These are phyloP conservation scores for Tinea semifulvella DNA, from an alignment of 2,888 invertebrate genomes.

Conservation along the genomic window DNA sequence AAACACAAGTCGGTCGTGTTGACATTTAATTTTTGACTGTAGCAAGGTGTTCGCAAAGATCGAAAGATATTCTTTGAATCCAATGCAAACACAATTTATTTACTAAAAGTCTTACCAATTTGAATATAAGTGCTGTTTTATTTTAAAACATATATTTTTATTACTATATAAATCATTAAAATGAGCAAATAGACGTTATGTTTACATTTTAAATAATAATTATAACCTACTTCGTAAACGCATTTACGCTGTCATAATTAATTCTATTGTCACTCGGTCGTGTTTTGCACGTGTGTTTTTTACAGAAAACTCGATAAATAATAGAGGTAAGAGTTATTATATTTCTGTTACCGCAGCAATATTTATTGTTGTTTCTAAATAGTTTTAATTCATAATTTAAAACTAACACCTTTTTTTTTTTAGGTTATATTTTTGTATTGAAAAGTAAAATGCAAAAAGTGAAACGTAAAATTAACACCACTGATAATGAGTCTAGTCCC, in stretches of 20 bases:
- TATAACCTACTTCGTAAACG: neutral
- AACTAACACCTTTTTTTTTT: neutral
- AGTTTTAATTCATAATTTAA: neutral
- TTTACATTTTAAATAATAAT: no score
- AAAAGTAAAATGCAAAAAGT: constrained; percentile 36
- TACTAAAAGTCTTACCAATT: no score
- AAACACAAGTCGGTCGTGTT: no score
- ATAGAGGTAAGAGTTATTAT: neutral
- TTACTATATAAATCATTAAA: no score
- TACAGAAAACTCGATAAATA: neutral
- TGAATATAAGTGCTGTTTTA: no score
- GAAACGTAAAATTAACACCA: constrained; percentile 40
- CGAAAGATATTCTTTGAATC: no score
- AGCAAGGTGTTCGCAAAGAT: no score
- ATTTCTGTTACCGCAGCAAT: neutral
- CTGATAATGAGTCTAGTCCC: constrained; percentile 24
- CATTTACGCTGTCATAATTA: neutral
- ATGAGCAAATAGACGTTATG: no score
- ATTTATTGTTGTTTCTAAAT: neutral
- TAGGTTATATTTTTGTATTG: neutral
- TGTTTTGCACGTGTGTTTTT: constrained; percentile 1
- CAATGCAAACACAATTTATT: no score
- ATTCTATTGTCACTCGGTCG: neutral
- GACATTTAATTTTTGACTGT: no score
- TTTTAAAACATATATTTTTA: no score